Base-by-base conservation (phyloP, 1,140 invertebrate genomes). In the Chrysopa pallens region DNA sequence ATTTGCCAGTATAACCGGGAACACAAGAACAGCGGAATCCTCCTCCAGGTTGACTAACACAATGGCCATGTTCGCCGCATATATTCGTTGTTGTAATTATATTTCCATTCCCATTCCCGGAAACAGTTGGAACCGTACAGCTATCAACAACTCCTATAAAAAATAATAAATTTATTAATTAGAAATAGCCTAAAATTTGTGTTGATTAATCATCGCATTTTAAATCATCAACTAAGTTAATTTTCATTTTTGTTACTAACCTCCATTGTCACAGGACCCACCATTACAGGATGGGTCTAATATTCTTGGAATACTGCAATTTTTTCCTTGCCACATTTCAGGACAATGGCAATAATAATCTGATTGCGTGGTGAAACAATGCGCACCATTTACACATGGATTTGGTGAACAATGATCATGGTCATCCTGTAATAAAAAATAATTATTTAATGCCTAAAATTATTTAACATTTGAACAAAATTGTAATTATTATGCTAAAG, bases 341-440 rank as follows among this genome's bases (percentile, higher is more conserved):
- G 80, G 74, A 64, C 91, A 96, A 60, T 87, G 81, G 61, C 90
- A 95, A 53, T 86, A 84, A 62, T 90, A 93, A 55, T 86, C 83
- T 39, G 74, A 74, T 51, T 85, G 75, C 0, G 81, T 85, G 51
- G 88, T 89, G 55, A 87, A 78, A 56, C 87, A 91, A 4, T 73
- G 70, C 2, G 80, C 79, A 1, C 73, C 74, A 56, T 88, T 85
- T 38, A 75, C 69, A 56, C 87, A 91, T 0, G 84, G 82, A 48
- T 85, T 76, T 12, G 82, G 80, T 42, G 74, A 78, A 64, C 82
- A 86, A 58, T 90, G 76, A 60, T 89, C 78, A 51, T 78, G 72
- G 61, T 87, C 83, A 52, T 80, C 76, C 77, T 80, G 61, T n/a
- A 63, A 61, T 48, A 44, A 48, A 45, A 15, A 42, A 39, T 44